Percentiles rank a stretch among this genome's conserved stretches.
Conservation (phyloP, 2,888 invertebrate genomes). For the Hydrotaea diabolus region DNA sequence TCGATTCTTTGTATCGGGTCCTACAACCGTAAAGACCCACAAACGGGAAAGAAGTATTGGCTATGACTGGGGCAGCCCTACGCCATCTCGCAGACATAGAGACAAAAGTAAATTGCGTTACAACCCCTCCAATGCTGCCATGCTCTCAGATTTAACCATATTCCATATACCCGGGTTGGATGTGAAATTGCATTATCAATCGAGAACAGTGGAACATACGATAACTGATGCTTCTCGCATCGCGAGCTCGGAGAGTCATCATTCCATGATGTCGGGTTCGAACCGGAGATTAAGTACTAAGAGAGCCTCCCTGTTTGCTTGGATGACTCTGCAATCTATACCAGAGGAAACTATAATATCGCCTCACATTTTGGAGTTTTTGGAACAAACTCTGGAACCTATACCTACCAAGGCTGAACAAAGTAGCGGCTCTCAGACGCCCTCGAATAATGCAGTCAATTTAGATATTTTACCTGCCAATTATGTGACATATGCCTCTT, state of each 20-base stretch:
- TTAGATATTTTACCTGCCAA: slow-evolving; percentile 85
- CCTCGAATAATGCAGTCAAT: slow-evolving; percentile 80
- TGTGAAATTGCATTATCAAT: slow-evolving; percentile 93
- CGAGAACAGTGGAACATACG: slow-evolving; percentile 85
- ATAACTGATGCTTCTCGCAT: slow-evolving; percentile 76
- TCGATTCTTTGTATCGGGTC: slow-evolving; percentile 82
- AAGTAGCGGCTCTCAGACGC: slow-evolving; percentile 75
- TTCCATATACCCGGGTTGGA: slow-evolving; percentile 95
- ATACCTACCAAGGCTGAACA: slow-evolving; percentile 87
- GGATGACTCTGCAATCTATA: slow-evolving; percentile 98
- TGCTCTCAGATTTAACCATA: slow-evolving; percentile 89
- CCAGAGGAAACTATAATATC: slow-evolving; percentile 99
- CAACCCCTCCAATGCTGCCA: slow-evolving; percentile 80
- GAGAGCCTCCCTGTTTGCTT: slow-evolving; percentile 94
- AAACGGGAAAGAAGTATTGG: slow-evolving; percentile 79
- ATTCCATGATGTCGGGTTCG: slow-evolving; percentile 64
- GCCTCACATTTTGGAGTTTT: slow-evolving; percentile 97
- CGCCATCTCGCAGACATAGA: slow-evolving; percentile 79
- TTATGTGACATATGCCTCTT: slow-evolving; percentile 94
- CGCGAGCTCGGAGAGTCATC: slow-evolving; percentile 73
- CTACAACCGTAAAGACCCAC: slow-evolving; percentile 75
- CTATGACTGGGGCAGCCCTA: slow-evolving; percentile 82
- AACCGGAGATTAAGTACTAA: slow-evolving; percentile 86
- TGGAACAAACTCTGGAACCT: slow-evolving; percentile 98
- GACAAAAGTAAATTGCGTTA: slow-evolving; percentile 80